Conservation (phyloP, 2,113 vertebrate genomes). For the Campylomormyrus numenius region DNA sequence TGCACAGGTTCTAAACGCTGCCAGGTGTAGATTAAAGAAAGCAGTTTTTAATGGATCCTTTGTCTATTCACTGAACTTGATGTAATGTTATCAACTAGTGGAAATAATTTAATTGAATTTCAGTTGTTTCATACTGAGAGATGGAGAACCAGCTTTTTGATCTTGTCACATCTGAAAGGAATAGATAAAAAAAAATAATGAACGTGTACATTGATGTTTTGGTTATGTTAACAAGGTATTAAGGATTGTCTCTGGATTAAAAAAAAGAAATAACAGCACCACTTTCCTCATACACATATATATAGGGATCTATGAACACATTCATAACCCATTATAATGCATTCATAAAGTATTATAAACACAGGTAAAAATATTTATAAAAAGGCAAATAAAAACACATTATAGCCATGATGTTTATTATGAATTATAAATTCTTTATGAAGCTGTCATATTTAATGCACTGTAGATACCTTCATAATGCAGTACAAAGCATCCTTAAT, state of each 20-base stretch:
- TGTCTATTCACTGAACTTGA: neutral
- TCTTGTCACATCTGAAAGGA: neutral
- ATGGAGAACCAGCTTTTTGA: neutral
- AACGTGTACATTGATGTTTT: slow-evolving; percentile 14
- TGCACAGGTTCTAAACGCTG: neutral
- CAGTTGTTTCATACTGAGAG: neutral
- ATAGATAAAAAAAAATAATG: neutral
- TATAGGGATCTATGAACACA: neutral
- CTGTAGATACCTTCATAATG: neutral
- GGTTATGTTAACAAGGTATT: slow-evolving; percentile 42
- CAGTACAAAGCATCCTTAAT: neutral
- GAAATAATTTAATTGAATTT: slow-evolving; percentile 22
- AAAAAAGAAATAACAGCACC: slow-evolving; percentile 33
- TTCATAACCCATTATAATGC: neutral
- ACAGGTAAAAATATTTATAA: neutral
- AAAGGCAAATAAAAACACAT: neutral
- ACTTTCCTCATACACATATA: neutral
- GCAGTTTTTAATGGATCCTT: slow-evolving; percentile 15
- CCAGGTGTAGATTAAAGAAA: neutral
- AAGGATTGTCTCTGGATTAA: slow-evolving; percentile 29
- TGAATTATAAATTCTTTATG: neutral
- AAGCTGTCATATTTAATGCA: neutral
- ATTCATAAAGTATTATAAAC: neutral
- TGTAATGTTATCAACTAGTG: neutral
- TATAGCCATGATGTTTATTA: neutral